Base-by-base conservation (phyloP, 2,113 vertebrate genomes). In the Axis porcinus region DNA sequence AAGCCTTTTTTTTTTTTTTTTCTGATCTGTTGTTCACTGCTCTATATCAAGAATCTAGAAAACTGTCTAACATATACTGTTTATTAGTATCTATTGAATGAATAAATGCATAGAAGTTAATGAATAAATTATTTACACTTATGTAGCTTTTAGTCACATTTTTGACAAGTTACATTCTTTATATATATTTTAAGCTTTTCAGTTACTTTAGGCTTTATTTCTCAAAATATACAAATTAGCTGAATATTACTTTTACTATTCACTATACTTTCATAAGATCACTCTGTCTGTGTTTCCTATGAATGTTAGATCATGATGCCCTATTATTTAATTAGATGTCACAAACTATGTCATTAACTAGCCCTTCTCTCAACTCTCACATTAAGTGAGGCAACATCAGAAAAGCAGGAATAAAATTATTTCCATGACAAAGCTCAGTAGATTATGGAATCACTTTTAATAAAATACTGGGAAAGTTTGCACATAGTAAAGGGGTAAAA, bases 301-400 rank as follows among this genome's bases (percentile, higher is more conserved):
- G 60, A 62, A 92, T 92, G 78, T 97, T 98, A 93, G 40, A 97
- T 98, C 79, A 87, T 74, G 89, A 97, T 95, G 86, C 36, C 33
- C 58, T 8, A 93, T 97, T 97, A 98, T 98, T 89, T 97, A 83
- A 97, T 89, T 88, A 98, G 25, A 62, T 94, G 88, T 90, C 98
- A 98, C 95, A 97, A 97, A 64, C 86, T 28, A 84, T 89, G 78
- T 92, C 88, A 98, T 97, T 84, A 97, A 94, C 62, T 84, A 89
- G 67, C 57, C 50, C 62, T 97, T 98, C 97, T 97, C 47, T 92
- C 76, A 96, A 93, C 67, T 95, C 60, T 79, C 50, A 30, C 97
- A 98, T 97, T 97, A 78, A 60, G 43, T 96, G 93, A 96, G 91
- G 86, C 88, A 86, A 67, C 27, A 97, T 98, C 74, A 97, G 97